phyloP scores from a whole-genome alignment of 2,888 invertebrate species.

The Cryptosula pallasiana region DNA sequence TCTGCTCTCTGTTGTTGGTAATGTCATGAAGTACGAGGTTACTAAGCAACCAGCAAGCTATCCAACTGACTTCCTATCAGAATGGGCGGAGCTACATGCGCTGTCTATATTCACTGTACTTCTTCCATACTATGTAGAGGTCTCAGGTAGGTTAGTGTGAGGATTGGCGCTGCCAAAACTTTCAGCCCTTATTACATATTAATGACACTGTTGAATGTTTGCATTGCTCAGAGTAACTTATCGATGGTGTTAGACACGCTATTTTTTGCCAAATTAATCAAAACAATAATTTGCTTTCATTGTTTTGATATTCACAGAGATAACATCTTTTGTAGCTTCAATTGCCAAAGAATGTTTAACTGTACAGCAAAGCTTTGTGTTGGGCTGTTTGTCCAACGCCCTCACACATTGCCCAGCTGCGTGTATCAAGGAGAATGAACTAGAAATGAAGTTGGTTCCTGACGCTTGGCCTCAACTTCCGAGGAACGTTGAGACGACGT shows the following conservation, averaged over 20 bases:
- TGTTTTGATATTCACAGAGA: too few species aligned
- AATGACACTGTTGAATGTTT: too few species aligned
- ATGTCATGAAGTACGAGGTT: constrained; percentile 16
- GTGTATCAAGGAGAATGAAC: constrained; percentile 36
- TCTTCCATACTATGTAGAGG: constrained; percentile 57
- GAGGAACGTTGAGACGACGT: constrained; percentile 42
- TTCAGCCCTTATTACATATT: too few species aligned
- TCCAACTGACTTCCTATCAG: constrained; percentile 51
- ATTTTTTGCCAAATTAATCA: too few species aligned
- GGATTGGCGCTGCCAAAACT: too few species aligned
- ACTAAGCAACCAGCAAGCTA: not conserved
- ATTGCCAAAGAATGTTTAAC: not conserved
- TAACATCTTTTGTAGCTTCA: not conserved
- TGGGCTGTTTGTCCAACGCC: constrained; percentile 24
- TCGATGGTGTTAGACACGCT: too few species aligned
- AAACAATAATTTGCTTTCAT: too few species aligned
- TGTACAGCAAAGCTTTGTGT: not conserved
- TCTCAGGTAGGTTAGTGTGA: constrained; percentile 41
- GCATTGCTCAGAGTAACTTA: too few species aligned
- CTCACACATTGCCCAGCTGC: constrained; percentile 33
- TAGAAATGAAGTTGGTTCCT: constrained; percentile 43
- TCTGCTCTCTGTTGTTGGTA: not conserved
- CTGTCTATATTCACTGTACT: constrained; percentile 61
- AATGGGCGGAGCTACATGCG: constrained; percentile 74
- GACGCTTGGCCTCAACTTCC: constrained; percentile 39